Evolutionary conservation across 53 echinoderm and acorn worm species (phyloP), one percentile per base, ranked within the genome.

Genomic region (Antedon mediterranea): DNA sequence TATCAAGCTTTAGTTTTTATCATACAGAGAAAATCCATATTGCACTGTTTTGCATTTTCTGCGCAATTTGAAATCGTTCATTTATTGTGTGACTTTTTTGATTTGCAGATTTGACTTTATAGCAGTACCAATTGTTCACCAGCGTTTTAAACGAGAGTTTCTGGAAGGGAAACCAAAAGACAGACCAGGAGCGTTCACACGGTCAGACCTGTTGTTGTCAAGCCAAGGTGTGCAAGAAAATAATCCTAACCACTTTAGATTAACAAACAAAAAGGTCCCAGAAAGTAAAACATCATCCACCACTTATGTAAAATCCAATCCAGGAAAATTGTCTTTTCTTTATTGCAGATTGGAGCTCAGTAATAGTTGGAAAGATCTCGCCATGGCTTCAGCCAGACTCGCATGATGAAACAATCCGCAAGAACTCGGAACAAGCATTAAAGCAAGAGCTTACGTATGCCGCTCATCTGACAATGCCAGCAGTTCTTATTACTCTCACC

Each of bases 41-140:
- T n/a, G n/a, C n/a, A n/a, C n/a, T n/a, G n/a, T n/a, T n/a, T n/a
- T n/a, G n/a, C n/a, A n/a, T n/a, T n/a, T n/a, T n/a, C n/a, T n/a
- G n/a, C n/a, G n/a, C n/a, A n/a, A n/a, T n/a, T n/a, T n/a, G n/a
- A n/a, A n/a, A n/a, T n/a, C n/a, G n/a, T n/a, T n/a, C n/a, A n/a
- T n/a, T n/a, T 37, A 37, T 11, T 37, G 37, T 37, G 4, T 4
- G 4, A 37, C 37, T 18, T 23, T 20, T 71, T 18, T 33, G 71
- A 18, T 29, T 14, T 29, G 0, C 76, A 98, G 98, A 76, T 98
- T 98, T 87, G 98, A 98, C 71, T 98, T 98, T 85, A 90, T 93
- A 31, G 98, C 98, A 0, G 86, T 98, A 86, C 98, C 98, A 30
- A 84, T 98, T 71, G 98, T 98, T 11, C 98, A 98, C 29, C 98